Evolutionary conservation across 1,140 invertebrate species (phyloP), one percentile per base, ranked within the genome.

Genomic region (Caerostris extrusa): DNA sequence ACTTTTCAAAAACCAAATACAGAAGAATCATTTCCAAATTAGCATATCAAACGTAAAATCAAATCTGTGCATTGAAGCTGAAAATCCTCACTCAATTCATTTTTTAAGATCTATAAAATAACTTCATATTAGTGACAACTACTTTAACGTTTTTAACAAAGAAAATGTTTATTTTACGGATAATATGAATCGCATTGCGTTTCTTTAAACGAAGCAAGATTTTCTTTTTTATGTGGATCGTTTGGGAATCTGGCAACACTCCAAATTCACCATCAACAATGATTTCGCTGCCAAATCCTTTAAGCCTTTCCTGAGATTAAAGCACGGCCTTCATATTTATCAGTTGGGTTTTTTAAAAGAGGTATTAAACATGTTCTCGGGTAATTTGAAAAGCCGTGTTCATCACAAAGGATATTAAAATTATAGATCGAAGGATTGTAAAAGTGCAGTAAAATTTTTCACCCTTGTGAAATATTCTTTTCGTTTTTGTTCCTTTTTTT

Each of bases 271-370:
- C 83, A 57, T 60, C 83, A 57, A 85, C 83, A 58, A 85, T 85
- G 83, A 58, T 58, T 85, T 85, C 19, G 56, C n/a, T 3, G 17
- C n/a, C 83, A 58, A 85, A 85, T 85, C 83, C 83, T 60, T 85
- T 85, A 85, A 85, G 83, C 83, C 83, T n/a, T 85, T 60, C 17
- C 83, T 57, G 83, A 85, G 83, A 57, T 85, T 85, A 85, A 85
- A 8, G 56, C 14, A 12, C 55, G 83, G 55, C 17, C 17, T 58
- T 85, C 56, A 58, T 58, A 57, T 85, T 85, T 85, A 60, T 85
- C 56, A 77, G 34, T 77, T 50, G 34, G 50, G 83, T n/a, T 85
- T 85, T 85, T 85, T 57, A 57, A 85, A 85, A 85, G 83, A 7
- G 83, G 83, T 57, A 85, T 85, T 85, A 85, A 85, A 58, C 10